Conservation (phyloP, 1,140 invertebrate species). For the Neoseiulus cucumeris region DNA sequence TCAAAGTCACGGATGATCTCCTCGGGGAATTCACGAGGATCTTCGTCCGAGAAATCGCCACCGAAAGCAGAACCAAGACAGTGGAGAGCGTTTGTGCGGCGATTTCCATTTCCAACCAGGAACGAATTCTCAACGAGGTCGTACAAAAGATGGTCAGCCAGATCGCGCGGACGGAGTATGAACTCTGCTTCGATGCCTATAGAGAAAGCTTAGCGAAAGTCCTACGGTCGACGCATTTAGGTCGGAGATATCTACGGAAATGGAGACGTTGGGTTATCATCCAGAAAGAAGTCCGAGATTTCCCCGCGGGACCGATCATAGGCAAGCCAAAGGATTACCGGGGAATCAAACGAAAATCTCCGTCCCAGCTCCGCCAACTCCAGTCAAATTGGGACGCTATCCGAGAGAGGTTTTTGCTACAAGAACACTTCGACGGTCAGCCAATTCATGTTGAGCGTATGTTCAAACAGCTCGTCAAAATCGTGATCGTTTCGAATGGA, state of each 20-base stretch:
- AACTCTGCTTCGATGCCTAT: not conserved
- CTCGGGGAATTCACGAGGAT: not conserved
- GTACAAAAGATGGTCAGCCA: not conserved
- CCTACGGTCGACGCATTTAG: not conserved
- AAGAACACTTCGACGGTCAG: too few relatives aligned
- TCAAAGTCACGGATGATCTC: not conserved
- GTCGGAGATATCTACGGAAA: not conserved
- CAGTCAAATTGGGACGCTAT: too few relatives aligned
- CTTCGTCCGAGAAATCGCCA: not conserved
- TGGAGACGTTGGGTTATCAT: not conserved
- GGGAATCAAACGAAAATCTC: too few relatives aligned
- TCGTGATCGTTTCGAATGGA: too few relatives aligned
- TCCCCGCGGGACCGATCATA: not conserved
- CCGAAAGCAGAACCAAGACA: not conserved
- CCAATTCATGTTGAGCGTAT: too few relatives aligned
- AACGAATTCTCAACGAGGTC: not conserved
- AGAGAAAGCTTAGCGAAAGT: not conserved
- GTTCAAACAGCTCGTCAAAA: too few relatives aligned
- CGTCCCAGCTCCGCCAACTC: too few relatives aligned
- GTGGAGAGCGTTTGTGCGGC: not conserved
- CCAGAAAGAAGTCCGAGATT: constrained; percentile 2
- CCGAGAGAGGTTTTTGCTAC: too few relatives aligned
- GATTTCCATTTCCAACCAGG: not conserved
- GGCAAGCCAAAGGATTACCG: not conserved
- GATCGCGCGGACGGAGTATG: not conserved